These are phyloP conservation scores for Pollimyrus isidori DNA, from an alignment of 2,113 vertebrate genomes.

Conservation along the genomic window DNA sequence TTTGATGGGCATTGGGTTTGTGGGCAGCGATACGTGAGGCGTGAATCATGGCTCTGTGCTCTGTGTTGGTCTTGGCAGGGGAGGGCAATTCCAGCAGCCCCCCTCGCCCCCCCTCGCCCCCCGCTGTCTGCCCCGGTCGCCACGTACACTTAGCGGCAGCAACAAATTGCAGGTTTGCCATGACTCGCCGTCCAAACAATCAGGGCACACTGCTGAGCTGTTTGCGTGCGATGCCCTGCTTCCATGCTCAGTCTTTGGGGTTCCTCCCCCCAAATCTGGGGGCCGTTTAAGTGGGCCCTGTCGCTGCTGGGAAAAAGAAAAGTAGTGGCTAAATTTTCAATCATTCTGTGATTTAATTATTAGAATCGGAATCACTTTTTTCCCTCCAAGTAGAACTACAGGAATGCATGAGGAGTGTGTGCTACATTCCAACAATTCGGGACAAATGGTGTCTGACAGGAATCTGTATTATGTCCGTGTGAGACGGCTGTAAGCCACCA, in stretches of 20 bases:
- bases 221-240: neutral
- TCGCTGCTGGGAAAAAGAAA: neutral
- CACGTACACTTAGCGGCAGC: neutral
- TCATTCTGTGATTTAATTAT: neutral
- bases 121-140: neutral
- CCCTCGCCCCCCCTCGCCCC: neutral
- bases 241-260: neutral
- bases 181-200: constrained; percentile 37
- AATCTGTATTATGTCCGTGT: too few species aligned
- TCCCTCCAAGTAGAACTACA: neutral
- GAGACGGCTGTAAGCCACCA: too few species aligned
- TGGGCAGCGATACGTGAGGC: constrained; percentile 17
- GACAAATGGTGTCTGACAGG: neutral
- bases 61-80: constrained; percentile 38
- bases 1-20: constrained; percentile 21
- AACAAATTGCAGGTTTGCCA: neutral
- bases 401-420: neutral
- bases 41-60: constrained; percentile 36
- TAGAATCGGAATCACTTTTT: neutral
- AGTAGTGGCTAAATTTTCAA: neutral
- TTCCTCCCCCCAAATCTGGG: neutral
- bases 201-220: neutral
- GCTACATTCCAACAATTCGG: neutral
- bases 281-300: neutral
- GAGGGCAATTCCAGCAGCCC: neutral